phyloP scores from a whole-genome alignment of 2,797 vertebrate genomes.

The Leuciscus waleckii region DNA sequence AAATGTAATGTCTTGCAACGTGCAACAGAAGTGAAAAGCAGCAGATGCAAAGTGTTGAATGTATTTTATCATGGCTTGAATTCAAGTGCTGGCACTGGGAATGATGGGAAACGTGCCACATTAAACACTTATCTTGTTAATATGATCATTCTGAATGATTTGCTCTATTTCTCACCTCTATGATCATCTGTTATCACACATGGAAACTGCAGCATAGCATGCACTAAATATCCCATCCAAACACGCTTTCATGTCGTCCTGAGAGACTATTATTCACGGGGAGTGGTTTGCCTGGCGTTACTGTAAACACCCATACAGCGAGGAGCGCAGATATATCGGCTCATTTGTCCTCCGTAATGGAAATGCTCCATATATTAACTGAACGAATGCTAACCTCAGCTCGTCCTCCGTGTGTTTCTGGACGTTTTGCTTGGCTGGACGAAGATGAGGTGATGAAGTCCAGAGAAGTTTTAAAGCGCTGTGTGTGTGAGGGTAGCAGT shows the following conservation, averaged over 20 bases:
- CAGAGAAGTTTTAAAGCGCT: constrained; percentile 12
- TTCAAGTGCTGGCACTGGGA: background rate
- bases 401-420: background rate
- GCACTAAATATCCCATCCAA: background rate
- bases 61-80: background rate
- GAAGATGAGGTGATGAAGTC: constrained; percentile 10
- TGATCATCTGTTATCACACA: constrained; percentile 16
- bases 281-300: constrained; percentile 21
- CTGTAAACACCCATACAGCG: constrained; percentile 40
- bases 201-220: background rate
- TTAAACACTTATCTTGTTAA: background rate
- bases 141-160: background rate
- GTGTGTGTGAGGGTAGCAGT: background rate
- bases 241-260: constrained; percentile 33
- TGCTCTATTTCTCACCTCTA: background rate
- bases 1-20: background rate
- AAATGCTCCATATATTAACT: constrained; percentile 1
- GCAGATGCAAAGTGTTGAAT: no score
- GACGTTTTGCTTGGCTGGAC: constrained; percentile 12
- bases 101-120: background rate
- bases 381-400: background rate
- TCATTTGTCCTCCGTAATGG: constrained; percentile 1
- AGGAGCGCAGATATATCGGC: background rate
- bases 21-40: no score
- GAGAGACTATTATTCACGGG: constrained; percentile 17